These are phyloP conservation scores for Drosophila nasuta DNA, from an alignment of 1,140 invertebrate genomes.

Conservation along the genomic window DNA sequence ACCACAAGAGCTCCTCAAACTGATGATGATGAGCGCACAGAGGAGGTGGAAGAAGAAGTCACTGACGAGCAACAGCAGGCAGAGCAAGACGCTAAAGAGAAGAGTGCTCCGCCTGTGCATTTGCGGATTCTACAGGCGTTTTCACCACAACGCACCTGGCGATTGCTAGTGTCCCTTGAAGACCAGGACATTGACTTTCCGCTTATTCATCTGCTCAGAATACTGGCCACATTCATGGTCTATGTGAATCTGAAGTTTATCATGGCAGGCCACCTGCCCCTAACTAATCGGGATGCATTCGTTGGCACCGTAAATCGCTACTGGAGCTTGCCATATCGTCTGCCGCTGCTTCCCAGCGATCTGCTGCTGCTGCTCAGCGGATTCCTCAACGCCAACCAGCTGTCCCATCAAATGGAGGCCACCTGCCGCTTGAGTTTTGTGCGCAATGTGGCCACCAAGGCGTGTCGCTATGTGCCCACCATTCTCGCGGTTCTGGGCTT, in stretches of 20 bases:
- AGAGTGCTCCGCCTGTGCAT: not conserved
- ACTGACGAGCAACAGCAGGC: slow-evolving; percentile 11
- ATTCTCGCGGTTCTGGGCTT: slow-evolving; percentile 88
- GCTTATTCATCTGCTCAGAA: slow-evolving; percentile 87
- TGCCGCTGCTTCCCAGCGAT: slow-evolving; percentile 88
- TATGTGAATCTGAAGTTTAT: slow-evolving; percentile 88
- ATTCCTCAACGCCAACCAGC: slow-evolving; percentile 87
- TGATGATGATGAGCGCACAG: slow-evolving; percentile 5
- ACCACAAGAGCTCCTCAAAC: not conserved
- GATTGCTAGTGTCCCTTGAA: slow-evolving; percentile 35
- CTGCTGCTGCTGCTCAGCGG: slow-evolving; percentile 88
- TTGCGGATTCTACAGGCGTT: slow-evolving; percentile 85
- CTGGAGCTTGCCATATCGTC: slow-evolving; percentile 86
- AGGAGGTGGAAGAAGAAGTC: slow-evolving; percentile 23
- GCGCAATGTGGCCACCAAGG: slow-evolving; percentile 87
- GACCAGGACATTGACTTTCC: slow-evolving; percentile 55
- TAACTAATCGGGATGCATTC: slow-evolving; percentile 87
- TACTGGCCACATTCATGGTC: slow-evolving; percentile 86
- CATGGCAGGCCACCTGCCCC: slow-evolving; percentile 87
- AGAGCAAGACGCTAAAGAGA: not conserved
- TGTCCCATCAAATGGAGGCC: slow-evolving; percentile 85
- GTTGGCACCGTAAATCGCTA: slow-evolving; percentile 88
- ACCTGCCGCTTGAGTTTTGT: slow-evolving; percentile 86
- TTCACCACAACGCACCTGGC: slow-evolving; percentile 85
- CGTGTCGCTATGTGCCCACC: slow-evolving; percentile 88